These are phyloP conservation scores for Chitala chitala DNA, from an alignment of 2,113 vertebrate species.

Conservation along the genomic window DNA sequence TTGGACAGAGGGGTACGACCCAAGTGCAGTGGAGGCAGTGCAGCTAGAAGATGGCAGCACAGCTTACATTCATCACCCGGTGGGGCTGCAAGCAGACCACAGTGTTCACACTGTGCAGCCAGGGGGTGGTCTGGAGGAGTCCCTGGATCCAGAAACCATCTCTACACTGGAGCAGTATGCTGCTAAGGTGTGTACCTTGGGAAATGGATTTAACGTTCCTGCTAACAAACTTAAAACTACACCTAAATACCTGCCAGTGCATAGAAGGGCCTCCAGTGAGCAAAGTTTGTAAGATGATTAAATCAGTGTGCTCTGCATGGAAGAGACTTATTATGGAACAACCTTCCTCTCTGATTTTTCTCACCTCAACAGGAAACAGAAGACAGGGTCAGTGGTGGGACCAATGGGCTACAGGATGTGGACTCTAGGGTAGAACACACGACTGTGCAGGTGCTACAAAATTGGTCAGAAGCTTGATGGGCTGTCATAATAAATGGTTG, in stretches of 20 bases:
- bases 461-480: background rate
- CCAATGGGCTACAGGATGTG: constrained; percentile 26
- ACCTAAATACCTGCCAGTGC: no score
- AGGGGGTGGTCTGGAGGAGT: constrained; percentile 51
- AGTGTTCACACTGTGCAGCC: constrained; percentile 61
- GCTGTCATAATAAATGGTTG: no score
- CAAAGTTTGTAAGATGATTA: background rate
- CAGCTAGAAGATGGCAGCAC: constrained; percentile 75
- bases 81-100: constrained; percentile 44
- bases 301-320: background rate
- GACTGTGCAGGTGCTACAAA: constrained; percentile 34
- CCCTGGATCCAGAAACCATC: constrained; percentile 52
- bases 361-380: constrained; percentile 24
- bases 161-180: constrained; percentile 55
- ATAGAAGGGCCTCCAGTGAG: no score
- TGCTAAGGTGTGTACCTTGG: constrained; percentile 53
- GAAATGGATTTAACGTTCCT: background rate
- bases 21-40: constrained; percentile 59
- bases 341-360: no score
- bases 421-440: constrained; percentile 26
- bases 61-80: constrained; percentile 53
- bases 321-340: no score
- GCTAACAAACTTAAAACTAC: no score
- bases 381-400: constrained; percentile 7
- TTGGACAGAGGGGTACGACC: constrained; percentile 60